phyloP scores from a whole-genome alignment of 2,113 vertebrate species.

The Tretioscincus oriximinensis region DNA sequence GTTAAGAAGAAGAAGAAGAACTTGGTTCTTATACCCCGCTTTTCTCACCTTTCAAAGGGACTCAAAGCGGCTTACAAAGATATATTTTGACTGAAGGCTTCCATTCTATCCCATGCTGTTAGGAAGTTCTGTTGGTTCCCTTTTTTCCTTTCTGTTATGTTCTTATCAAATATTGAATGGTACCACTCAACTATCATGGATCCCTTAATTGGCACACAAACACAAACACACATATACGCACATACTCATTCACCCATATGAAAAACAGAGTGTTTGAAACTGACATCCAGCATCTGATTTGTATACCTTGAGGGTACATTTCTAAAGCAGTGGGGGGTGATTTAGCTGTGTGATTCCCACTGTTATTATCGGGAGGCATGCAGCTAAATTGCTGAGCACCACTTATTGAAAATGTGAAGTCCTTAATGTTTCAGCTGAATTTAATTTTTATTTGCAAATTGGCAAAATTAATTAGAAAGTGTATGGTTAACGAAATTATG shows the following conservation, averaged over 20 bases:
- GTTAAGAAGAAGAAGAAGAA: not conserved
- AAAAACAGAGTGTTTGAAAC: conserved; percentile 39
- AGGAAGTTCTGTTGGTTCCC: not conserved
- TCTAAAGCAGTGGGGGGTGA: conserved; percentile 65
- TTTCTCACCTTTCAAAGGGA: no score
- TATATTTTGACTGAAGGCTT: no score
- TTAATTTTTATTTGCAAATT: conserved; percentile 75
- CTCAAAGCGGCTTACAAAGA: no score
- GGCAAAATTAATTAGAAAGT: conserved; percentile 68
- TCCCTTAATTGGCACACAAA: conserved; percentile 47
- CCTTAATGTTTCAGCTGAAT: conserved; percentile 69
- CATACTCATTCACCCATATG: not conserved
- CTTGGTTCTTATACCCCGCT: no score
- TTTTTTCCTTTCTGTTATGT: not conserved
- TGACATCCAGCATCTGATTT: conserved; percentile 58
- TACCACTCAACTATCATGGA: conserved; percentile 35
- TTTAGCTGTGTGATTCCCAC: conserved; percentile 66
- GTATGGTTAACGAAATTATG: conserved; percentile 56
- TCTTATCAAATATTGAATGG: not conserved
- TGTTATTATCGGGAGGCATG: conserved; percentile 65
- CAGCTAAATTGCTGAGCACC: conserved; percentile 60
- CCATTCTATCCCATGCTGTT: not conserved
- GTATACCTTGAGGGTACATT: conserved; percentile 70
- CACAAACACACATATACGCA: not conserved
- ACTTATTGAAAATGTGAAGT: conserved; percentile 63